Base-by-base conservation (phyloP, 2,888 invertebrate genomes). In the Chymomyza procnemis region DNA sequence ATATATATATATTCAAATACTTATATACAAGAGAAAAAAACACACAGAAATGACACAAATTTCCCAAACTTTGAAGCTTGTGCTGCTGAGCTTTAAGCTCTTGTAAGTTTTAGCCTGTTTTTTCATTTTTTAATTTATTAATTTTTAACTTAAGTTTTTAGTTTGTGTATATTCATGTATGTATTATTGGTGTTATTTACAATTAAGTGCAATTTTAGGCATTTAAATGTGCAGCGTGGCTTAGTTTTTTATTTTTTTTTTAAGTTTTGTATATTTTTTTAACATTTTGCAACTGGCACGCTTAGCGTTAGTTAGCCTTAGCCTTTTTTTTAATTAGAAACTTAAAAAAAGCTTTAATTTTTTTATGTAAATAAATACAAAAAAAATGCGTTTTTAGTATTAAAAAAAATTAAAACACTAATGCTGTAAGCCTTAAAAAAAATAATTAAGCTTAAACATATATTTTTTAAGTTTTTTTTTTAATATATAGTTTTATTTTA, bases 51-150 rank as follows among this genome's bases (percentile, higher is more conserved):
- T 64, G 73, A 73, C 69, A 41, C 34, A 41, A 69, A 64, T 76
- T 68, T 60, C 67, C 73, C 70, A 70, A 66, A 73, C 64, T 66
- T 65, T 73, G 65, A 55, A 70, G 63, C 16, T 57, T 52, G 64
- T 34, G 16, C 50, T 66, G 54, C 48, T 12, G 34, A 3, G 34
- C 34, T 41, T 41, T 41, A 1, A 41, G 34, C 34, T 12, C 2
- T 41, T 41, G 9, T 12, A 12, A 18, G 9, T 18, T 50, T 50
- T 50, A n/a, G 47, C 47, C 4, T 47, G 47, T 16, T 50, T 16
- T 19, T 50, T 4, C 3, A 14, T 50, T 50, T 16, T 50, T 50
- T 50, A n/a, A 14, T 50, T 50, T 50, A 41, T 50, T 50, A 16
- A n/a, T 12, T 50, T 50, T 50, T 12, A 41, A 12, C 12, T 41